Evolutionary conservation across 2,797 vertebrate genomes (phyloP), one percentile per base, ranked within the genome.

Genomic region (Galagoides demidoff): DNA sequence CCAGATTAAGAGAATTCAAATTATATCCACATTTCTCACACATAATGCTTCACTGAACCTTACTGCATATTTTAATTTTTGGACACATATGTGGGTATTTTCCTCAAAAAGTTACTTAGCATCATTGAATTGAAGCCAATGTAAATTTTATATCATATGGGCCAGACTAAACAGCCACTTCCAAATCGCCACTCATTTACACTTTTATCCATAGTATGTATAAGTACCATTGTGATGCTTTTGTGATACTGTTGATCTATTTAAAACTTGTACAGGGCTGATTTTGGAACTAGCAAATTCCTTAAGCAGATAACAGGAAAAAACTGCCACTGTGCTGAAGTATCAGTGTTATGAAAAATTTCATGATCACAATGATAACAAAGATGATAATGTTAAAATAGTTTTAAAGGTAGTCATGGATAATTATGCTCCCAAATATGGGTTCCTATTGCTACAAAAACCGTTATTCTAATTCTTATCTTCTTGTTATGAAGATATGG

Each of bases 381-480:
- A 63, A 39, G 55, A 52, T 25, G 71, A 49, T 94, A 94, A 92
- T 59, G 71, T 64, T 94, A 73, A 92, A 95, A 77, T 57, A 12
- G 17, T 89, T 77, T 93, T 78, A 71, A 90, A 92, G 87, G 45
- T 81, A 73, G 12, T 84, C 55, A 37, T 43, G 61, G 73, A 17
- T 89, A 59, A 94, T 85, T 66, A 79, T 11, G 6, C 25, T 82
- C 74, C 63, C 39, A 34, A 89, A 66, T 96, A 94, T 31, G 97
- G 96, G 85, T 97, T 81, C 57, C 10, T 10, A 94, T 97, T 97
- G 96, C 1, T 76, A 92, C 94, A 97, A 96, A 97, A 98, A 98
- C 97, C 95, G 98, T 98, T 98, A 97, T 97, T 96, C 97, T 92
- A 97, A 98, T 97, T 98, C 95, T 89, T 89, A 74, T 74, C 68